Evolutionary conservation across 2,888 invertebrate genomes (phyloP), one percentile per base, ranked within the genome.

Genomic region (Thymelicus lineola): DNA sequence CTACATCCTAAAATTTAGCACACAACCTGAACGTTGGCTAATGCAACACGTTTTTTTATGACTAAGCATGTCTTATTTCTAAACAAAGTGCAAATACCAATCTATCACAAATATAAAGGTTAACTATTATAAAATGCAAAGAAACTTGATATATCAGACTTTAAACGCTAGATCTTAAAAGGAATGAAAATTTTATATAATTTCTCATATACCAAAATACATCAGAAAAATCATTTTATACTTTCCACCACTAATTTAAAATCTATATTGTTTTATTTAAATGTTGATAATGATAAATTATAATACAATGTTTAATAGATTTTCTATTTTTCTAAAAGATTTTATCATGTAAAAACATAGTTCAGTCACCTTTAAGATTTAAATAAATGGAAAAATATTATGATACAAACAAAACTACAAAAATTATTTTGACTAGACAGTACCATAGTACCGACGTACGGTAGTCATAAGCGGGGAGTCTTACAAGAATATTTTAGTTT

Each of bases 351-450:
- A 63, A 57, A 62, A 69, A 62, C 36, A 42, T 59, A 70, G 70
- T 76, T 78, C 79, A 77, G 78, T 79, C 78, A 74, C 78, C 76
- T 71, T 79, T 75, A 73, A 63, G 71, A 71, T 80, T 76, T 78
- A 77, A 76, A 76, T 77, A 77, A 73, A 78, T 75, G 74, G 73
- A 71, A 77, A 75, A 78, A 75, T 86, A 88, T 83, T 85, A 90
- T 86, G 81, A 85, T 89, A 91, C 88, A 90, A 90, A 88, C 81
- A 86, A 86, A 84, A 86, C 84, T 87, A 89, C 84, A 86, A 86
- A 85, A 84, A 86, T 89, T 87, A 88, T 83, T 84, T 91, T 93
- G 92, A 93, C 93, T 93, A 93, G 93, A 93, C 91, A 89, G 91
- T 92, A 91, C 91, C 86, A 82, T 84, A 86, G 90, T 88, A 88